Evolutionary conservation across 2,888 invertebrate species (phyloP).

Genomic region (Dryobotodes eremita): DNA sequence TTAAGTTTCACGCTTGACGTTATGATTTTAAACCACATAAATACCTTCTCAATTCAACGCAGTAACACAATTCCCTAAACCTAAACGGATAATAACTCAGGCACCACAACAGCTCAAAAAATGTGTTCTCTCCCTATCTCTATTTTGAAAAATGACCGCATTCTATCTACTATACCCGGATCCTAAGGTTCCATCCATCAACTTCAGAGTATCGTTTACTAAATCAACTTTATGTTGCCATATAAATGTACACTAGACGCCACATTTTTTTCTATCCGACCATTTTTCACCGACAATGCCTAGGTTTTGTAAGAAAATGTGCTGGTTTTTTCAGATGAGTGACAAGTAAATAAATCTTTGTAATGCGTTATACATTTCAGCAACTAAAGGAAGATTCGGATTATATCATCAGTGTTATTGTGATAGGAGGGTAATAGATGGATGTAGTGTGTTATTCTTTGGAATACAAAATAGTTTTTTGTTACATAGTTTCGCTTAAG

Average conservation of each 20-base stretch:
- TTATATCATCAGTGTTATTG: constrained; percentile 44
- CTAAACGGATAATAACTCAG: constrained; percentile 33
- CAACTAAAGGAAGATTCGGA: constrained; percentile 28
- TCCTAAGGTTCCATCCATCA: constrained; percentile 58
- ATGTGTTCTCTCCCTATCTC: constrained; percentile 37
- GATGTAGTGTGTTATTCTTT: constrained; percentile 8
- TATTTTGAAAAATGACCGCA: constrained; percentile 59
- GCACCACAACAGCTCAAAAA: constrained; percentile 34
- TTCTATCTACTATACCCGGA: constrained; percentile 45
- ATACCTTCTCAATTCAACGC: neutral
- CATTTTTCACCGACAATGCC: constrained; percentile 57
- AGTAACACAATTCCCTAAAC: neutral
- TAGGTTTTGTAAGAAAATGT: constrained; percentile 49
- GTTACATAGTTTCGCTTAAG: constrained; percentile 10
- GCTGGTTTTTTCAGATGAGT: constrained; percentile 47
- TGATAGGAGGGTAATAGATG: constrained; percentile 10
- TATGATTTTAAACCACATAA: neutral
- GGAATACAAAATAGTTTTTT: constrained; percentile 37
- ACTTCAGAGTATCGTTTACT: constrained; percentile 61
- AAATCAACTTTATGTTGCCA: constrained; percentile 55
- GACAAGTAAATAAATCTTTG: constrained; percentile 64
- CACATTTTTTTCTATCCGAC: constrained; percentile 36
- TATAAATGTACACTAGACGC: constrained; percentile 24
- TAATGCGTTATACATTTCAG: constrained; percentile 39
- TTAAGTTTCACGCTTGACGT: neutral